Conservation (phyloP, 2,113 vertebrate genomes). For the Bubo scandiacus region DNA sequence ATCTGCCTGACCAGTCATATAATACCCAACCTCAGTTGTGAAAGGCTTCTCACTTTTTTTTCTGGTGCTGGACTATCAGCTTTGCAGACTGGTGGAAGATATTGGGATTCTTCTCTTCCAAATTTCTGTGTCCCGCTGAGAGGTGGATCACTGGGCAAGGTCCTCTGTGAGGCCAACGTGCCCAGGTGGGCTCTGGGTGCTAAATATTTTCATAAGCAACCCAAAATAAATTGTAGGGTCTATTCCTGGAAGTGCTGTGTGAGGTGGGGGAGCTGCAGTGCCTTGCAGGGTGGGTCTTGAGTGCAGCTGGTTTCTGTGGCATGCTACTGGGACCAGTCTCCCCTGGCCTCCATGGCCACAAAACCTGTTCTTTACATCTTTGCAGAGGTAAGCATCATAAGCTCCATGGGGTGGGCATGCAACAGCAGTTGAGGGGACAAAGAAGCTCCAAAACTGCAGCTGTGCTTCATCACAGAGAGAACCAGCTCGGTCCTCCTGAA, state of each 20-base stretch:
- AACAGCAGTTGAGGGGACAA: accelerated
- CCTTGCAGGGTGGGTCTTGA: not conserved
- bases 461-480: not conserved
- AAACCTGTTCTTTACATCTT: not conserved
- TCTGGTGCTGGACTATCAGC: not conserved
- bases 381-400: not conserved
- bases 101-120: not conserved
- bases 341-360: accelerated
- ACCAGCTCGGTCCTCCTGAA: not conserved
- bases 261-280: not conserved
- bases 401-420: too few species aligned
- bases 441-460: not conserved
- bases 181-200: accelerated
- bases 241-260: not conserved
- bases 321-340: not conserved
- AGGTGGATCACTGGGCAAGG: not conserved
- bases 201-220: not conserved
- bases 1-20: constrained; percentile 34
- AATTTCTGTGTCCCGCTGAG: not conserved
- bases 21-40: constrained; percentile 41
- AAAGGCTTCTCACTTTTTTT: constrained; percentile 61
- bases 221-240: not conserved
- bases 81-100: not conserved
- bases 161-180: too few species aligned
- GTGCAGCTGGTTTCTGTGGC: accelerated